Base-by-base conservation (phyloP, 2,888 invertebrate species). In the Andrena trimmerana region DNA sequence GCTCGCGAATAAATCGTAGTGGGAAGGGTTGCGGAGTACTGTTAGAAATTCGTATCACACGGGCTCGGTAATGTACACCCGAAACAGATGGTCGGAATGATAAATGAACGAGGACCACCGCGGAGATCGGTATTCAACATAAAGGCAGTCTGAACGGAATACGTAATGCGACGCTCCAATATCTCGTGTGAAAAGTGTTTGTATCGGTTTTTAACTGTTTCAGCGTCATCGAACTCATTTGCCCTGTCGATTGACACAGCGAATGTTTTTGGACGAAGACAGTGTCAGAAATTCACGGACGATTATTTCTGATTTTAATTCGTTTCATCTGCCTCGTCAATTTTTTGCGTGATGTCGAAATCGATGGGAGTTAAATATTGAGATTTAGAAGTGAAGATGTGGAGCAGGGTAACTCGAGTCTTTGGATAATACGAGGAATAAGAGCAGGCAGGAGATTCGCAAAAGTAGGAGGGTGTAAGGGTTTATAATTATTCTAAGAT, bases 21-120 rank as follows among this genome's bases (percentile, higher is more conserved):
- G 8, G 20, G 27, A 57, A 24, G 10, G 24, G 4, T 52, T 36
- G 16, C 60, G 24, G 20, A 65, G 48, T 57, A 63, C 5, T 10
- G 62, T 69, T 72, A 66, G 8, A 33, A 66, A 83, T 73, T 76
- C 77, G 16, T 50, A 24, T 57, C 74, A 59, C 78, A 42, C 8
- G 20, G 16, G 2, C 13, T 1, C n/a, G 42, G 71, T 71, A 74
- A 83, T 81, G 57, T 77, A 42, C 20, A 66, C 36, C 50, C 1
- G 54, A 54, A 70, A 16, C 31, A 29, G 24, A 54, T 65, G 20
- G n/a, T 27, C n/a, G n/a, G 83, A 81, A 78, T 82, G 20, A 70
- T 48, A 74, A 83, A 60, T n/a, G 68, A 67, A 13, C 33, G n/a
- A 42, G 20, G 67, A 68, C 74, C 74, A 83, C 79, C 75, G 10